These are phyloP conservation scores for Nipponia nippon DNA, from an alignment of 2,113 vertebrate genomes.

Conservation along the genomic window DNA sequence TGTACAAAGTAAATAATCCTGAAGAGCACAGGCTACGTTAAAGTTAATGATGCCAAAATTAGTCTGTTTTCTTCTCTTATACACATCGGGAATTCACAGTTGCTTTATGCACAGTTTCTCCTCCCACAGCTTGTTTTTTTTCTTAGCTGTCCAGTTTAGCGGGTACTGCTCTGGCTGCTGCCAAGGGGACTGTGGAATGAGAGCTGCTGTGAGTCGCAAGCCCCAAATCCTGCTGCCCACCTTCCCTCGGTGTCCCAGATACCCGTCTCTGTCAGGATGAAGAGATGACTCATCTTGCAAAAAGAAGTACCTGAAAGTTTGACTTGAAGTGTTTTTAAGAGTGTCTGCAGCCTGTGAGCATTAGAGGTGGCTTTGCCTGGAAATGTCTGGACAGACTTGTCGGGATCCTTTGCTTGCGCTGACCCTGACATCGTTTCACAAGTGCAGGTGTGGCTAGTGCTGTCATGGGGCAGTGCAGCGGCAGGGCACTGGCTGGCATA, in stretches of 20 bases:
- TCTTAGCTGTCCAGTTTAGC: background rate
- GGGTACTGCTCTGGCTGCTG: background rate
- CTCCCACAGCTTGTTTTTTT: background rate
- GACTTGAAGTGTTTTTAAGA: background rate
- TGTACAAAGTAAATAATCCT: background rate
- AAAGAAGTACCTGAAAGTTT: background rate
- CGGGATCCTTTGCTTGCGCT: background rate
- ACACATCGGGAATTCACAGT: accelerated
- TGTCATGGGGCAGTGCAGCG: background rate
- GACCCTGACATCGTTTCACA: background rate
- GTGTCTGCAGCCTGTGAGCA: background rate
- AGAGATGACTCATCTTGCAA: background rate
- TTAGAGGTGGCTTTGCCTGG: background rate
- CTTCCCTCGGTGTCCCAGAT: background rate
- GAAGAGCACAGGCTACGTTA: background rate
- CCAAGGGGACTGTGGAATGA: background rate
- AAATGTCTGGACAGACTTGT: background rate
- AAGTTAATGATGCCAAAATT: background rate
- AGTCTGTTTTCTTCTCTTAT: background rate
- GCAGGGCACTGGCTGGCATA: background rate
- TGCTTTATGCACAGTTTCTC: background rate
- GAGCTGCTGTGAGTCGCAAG: background rate
- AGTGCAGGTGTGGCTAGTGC: background rate
- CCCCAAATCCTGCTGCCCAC: background rate
- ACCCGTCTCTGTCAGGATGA: background rate